A percentile compares a stretch with the other conserved stretches of the same genome.
phyloP scores from a whole-genome alignment of 2,797 vertebrate species.

The Tangara arthus region DNA sequence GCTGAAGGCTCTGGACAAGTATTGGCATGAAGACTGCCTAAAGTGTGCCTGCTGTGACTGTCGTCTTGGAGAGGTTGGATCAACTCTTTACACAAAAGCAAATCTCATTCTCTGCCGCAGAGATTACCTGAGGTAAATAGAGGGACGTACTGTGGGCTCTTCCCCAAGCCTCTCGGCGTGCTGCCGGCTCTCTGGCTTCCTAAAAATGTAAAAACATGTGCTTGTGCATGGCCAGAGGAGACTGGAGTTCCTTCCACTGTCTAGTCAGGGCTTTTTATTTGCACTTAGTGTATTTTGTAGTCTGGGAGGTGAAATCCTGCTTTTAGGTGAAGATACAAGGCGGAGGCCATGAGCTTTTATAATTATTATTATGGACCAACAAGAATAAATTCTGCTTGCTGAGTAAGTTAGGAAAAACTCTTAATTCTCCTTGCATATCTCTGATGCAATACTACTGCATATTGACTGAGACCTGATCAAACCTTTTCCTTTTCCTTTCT shows the following conservation, averaged over 20 bases:
- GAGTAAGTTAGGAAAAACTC: background rate
- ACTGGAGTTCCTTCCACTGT: background rate
- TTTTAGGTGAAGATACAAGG: background rate
- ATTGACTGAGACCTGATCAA: background rate
- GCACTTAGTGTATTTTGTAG: background rate
- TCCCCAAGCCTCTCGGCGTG: background rate
- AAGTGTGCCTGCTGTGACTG: constrained; percentile 99
- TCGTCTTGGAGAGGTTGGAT: constrained; percentile 93
- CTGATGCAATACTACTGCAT: background rate
- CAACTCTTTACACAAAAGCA: constrained; percentile 97
- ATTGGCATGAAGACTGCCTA: constrained; percentile 97
- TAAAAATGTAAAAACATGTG: background rate
- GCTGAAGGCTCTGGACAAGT: constrained; percentile 96
- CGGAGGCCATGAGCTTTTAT: background rate
- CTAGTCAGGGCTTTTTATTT: background rate
- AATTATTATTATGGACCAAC: background rate
- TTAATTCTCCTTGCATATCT: background rate
- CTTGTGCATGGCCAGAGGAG: background rate
- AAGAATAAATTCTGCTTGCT: background rate
- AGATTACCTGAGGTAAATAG: constrained; percentile 93
- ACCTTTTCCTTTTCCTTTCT: background rate
- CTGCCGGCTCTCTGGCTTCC: background rate
- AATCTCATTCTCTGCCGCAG: constrained; percentile 98
- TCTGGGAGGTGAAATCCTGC: background rate
- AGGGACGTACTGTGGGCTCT: background rate